These are phyloP conservation scores for Gouania willdenowi DNA, from an alignment of 2,797 vertebrate genomes.

Conservation along the genomic window DNA sequence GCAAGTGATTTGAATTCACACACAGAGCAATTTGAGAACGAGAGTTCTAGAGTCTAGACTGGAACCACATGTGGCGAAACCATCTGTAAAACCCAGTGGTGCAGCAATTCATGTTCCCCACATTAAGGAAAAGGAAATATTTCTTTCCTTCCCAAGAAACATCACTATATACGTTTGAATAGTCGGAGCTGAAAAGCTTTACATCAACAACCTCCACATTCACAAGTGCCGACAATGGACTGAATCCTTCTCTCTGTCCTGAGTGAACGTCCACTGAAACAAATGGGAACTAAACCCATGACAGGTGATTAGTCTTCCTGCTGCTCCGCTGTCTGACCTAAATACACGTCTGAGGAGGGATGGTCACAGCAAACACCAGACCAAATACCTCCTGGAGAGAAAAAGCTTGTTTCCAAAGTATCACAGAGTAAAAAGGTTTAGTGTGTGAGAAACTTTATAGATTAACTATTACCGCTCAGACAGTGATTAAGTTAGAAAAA, in stretches of 20 bases:
- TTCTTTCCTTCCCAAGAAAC: constrained; percentile 17
- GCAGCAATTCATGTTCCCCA: constrained; percentile 23
- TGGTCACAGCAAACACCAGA: constrained; percentile 34
- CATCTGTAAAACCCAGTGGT: constrained; percentile 29
- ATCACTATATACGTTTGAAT: constrained; percentile 24
- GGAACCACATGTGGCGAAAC: constrained; percentile 12
- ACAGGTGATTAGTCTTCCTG: constrained; percentile 38
- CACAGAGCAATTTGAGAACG: too few relatives aligned
- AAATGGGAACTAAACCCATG: constrained; percentile 32
- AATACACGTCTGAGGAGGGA: constrained; percentile 41
- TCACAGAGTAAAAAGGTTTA: too few relatives aligned
- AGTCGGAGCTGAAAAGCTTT: constrained; percentile 22
- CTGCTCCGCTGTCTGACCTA: constrained; percentile 47
- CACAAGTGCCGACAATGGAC: constrained; percentile 18
- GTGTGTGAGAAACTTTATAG: too few relatives aligned
- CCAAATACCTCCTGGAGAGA: constrained; percentile 26
- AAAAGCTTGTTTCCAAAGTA: too few relatives aligned
- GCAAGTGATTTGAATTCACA: too few relatives aligned
- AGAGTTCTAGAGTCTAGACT: constrained; percentile 24
- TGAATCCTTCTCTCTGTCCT: constrained; percentile 29
- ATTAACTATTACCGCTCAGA: too few relatives aligned
- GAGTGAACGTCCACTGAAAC: constrained; percentile 22
- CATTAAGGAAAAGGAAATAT: constrained; percentile 26
- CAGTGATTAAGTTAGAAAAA: too few relatives aligned
- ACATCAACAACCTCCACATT: constrained; percentile 29